Evolutionary conservation across 1,140 invertebrate genomes (phyloP).

Genomic region (Drosophila pallidifrons): DNA sequence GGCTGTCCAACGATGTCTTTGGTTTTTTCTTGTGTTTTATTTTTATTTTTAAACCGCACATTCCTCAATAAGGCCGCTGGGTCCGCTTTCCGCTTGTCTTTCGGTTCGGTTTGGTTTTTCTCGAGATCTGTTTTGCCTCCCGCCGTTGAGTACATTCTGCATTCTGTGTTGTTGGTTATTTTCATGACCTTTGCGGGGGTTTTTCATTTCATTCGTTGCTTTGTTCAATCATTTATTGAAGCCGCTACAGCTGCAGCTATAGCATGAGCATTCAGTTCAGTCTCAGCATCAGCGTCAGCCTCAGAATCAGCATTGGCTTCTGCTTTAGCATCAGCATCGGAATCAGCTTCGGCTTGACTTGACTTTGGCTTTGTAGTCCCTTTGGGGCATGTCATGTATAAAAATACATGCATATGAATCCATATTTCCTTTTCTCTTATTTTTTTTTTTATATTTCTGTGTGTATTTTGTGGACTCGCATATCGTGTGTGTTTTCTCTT

Average conservation of each 20-base stretch:
- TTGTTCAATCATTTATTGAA: conserved; percentile 83
- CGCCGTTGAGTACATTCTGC: conserved; percentile 27
- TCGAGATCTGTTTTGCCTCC: conserved; percentile 35
- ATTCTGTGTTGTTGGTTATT: conserved; percentile 50
- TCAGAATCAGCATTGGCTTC: conserved; percentile 20
- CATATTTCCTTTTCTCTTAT: conserved; percentile 34
- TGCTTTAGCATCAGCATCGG: conserved; percentile 13
- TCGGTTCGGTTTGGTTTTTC: conserved; percentile 8
- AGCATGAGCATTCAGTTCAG: conserved; percentile 21
- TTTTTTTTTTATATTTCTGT: background rate
- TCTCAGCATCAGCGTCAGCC: conserved; percentile 28
- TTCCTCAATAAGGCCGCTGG: conserved; percentile 68
- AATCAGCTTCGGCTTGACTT: conserved; percentile 16
- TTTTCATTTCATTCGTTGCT: conserved; percentile 65
- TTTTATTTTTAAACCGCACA: conserved; percentile 82
- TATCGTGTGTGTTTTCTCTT: conserved; percentile 44
- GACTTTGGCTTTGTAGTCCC: conserved; percentile 63
- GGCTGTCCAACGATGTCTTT: conserved; percentile 26
- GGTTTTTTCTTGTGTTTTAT: conserved; percentile 63
- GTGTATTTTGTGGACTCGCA: background rate
- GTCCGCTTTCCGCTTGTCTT: conserved; percentile 51
- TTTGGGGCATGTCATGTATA: conserved; percentile 75
- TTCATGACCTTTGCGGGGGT: conserved; percentile 81
- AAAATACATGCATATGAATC: conserved; percentile 69
- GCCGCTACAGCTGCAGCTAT: conserved; percentile 26